Percentiles rank a stretch among this genome's conserved stretches.
Evolutionary conservation across 1,140 invertebrate genomes (phyloP).

Genomic region (Anastrepha ludens): DNA sequence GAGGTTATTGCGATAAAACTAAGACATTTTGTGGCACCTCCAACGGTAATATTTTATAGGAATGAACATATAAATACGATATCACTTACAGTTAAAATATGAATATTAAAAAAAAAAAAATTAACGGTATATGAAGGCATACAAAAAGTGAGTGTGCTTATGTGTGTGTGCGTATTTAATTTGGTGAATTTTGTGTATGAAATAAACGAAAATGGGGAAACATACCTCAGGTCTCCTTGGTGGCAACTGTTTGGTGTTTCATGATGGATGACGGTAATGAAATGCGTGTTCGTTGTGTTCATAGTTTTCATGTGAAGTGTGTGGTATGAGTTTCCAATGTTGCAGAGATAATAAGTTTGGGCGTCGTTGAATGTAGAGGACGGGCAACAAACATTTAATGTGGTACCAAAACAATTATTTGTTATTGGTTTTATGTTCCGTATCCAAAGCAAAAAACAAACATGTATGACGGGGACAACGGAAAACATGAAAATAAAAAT

Average conservation of each 20-base stretch:
- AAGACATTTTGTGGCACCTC: constrained; percentile 21
- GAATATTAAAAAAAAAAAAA: constrained; percentile 21
- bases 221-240: constrained; percentile 90
- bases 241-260: constrained; percentile 78
- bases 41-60: background rate
- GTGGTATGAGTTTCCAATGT: constrained; percentile 50
- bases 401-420: constrained; percentile 22
- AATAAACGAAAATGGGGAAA: constrained; percentile 61
- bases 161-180: background rate
- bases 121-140: background rate
- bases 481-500: constrained; percentile 48
- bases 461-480: constrained; percentile 42
- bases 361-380: constrained; percentile 21
- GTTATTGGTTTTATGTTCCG: constrained; percentile 24
- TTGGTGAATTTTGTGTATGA: background rate
- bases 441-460: constrained; percentile 51
- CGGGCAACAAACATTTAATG: constrained; percentile 42
- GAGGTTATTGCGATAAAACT: background rate
- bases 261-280: constrained; percentile 47
- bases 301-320: constrained; percentile 58
- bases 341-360: constrained; percentile 36
- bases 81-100: background rate
- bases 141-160: constrained; percentile 18
- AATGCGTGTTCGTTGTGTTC: constrained; percentile 49
- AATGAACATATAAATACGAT: background rate